These are phyloP conservation scores for Pipra filicauda DNA, from an alignment of 2,113 vertebrate species.

Conservation along the genomic window DNA sequence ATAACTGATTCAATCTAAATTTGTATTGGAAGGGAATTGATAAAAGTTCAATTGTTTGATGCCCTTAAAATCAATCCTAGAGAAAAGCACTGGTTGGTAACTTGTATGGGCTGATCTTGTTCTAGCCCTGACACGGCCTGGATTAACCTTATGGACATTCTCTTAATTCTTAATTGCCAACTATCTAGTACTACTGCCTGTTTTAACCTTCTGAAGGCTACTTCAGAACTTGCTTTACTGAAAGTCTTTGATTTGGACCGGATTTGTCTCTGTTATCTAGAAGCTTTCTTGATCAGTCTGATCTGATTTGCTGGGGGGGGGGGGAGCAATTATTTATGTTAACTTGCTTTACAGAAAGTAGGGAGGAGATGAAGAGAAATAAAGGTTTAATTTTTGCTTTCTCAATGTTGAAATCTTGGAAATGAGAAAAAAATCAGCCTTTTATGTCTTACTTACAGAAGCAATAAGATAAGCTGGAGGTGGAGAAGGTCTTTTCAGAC, in stretches of 20 bases:
- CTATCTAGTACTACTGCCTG: not conserved
- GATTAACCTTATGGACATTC: not conserved
- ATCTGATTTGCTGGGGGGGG: not conserved
- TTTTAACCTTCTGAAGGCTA: not conserved
- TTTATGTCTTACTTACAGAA: not conserved
- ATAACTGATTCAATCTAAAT: not conserved
- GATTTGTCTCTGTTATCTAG: not conserved
- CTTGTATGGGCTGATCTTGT: not conserved
- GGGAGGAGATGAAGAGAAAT: not conserved
- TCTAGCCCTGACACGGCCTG: not conserved
- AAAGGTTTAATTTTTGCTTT: not conserved
- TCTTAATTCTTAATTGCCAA: not conserved
- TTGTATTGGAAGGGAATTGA: not conserved
- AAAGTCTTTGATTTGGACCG: not conserved
- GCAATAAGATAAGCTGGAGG: not conserved
- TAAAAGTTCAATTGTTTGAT: not conserved
- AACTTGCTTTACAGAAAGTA: not conserved
- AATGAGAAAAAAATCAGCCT: not conserved
- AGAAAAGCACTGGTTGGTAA: not conserved
- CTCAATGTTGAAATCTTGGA: not conserved
- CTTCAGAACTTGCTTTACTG: not conserved
- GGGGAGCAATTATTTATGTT: not conserved
- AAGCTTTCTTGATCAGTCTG: not conserved
- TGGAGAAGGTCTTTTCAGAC: not conserved
- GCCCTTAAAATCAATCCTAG: not conserved